A percentile compares a stretch with the other conserved stretches of the same genome.
phyloP scores from a whole-genome alignment of 2,888 invertebrate genomes.

The Agriopis leucophaearia region DNA sequence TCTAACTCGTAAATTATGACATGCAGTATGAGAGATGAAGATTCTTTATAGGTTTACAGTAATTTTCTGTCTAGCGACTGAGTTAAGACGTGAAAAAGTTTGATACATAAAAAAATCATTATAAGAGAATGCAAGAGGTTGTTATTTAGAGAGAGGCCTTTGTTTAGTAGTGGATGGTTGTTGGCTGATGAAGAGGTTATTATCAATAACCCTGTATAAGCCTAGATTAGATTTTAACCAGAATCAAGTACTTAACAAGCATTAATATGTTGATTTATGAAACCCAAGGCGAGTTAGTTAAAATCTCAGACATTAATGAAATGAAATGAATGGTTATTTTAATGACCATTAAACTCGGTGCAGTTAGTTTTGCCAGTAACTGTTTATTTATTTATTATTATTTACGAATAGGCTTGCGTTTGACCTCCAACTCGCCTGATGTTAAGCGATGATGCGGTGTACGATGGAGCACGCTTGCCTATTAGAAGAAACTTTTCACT shows the following conservation, averaged over 20 bases:
- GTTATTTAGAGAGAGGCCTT: no score
- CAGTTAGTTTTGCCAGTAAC: neutral
- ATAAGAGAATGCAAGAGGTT: no score
- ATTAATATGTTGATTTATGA: slow-evolving; percentile 17
- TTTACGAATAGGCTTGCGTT: no score
- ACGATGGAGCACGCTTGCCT: no score
- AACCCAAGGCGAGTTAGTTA: slow-evolving; percentile 14
- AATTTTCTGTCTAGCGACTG: neutral
- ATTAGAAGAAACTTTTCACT: no score
- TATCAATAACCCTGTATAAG: no score
- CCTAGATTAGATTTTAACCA: slow-evolving; percentile 4
- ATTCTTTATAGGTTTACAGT: neutral
- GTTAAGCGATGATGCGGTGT: no score
- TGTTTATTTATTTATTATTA: no score
- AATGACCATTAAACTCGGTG: slow-evolving; percentile 10
- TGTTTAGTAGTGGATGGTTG: no score
- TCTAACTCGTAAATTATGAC: neutral
- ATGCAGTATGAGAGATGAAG: neutral
- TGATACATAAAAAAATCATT: neutral
- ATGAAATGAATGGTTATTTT: no score
- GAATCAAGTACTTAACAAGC: slow-evolving; percentile 15
- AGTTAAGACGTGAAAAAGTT: neutral
- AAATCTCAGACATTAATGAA: slow-evolving; percentile 15
- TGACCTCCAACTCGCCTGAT: no score
- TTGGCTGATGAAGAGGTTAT: no score